These are phyloP conservation scores for Nymphalis io DNA, from an alignment of 1,140 invertebrate species.

Conservation along the genomic window DNA sequence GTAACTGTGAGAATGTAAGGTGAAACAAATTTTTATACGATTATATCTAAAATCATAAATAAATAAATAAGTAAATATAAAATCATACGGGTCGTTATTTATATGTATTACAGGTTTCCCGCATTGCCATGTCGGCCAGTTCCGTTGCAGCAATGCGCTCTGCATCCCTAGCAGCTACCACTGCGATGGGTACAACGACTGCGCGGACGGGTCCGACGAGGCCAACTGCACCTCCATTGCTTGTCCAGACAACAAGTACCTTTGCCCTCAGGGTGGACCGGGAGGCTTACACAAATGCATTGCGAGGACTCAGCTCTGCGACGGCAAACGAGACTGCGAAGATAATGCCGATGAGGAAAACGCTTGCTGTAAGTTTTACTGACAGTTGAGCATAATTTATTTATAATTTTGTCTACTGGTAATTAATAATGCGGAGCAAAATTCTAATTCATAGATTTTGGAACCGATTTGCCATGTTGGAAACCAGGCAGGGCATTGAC, in stretches of 20 bases:
- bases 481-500: too few species aligned
- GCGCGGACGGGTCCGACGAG: constrained; percentile 93
- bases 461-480: too few species aligned
- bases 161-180: constrained; percentile 93
- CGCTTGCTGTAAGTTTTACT: constrained; percentile 89
- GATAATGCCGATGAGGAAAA: constrained; percentile 94
- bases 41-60: too few species aligned
- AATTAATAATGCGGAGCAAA: too few species aligned
- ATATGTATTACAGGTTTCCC: constrained; percentile 87
- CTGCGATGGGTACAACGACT: constrained; percentile 92
- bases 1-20: too few species aligned
- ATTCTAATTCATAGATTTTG: too few species aligned
- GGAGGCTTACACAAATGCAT: constrained; percentile 92
- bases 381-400: not conserved
- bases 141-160: constrained; percentile 94
- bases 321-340: constrained; percentile 93
- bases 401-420: too few species aligned
- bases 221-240: constrained; percentile 93
- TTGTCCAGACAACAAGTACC: constrained; percentile 95
- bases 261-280: constrained; percentile 89
- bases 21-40: too few species aligned
- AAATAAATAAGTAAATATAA: too few species aligned
- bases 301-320: constrained; percentile 92
- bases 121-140: constrained; percentile 94
- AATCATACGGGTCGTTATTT: too few species aligned